Base-by-base conservation (phyloP, 2,797 vertebrate genomes). In the Sebastes minor region DNA sequence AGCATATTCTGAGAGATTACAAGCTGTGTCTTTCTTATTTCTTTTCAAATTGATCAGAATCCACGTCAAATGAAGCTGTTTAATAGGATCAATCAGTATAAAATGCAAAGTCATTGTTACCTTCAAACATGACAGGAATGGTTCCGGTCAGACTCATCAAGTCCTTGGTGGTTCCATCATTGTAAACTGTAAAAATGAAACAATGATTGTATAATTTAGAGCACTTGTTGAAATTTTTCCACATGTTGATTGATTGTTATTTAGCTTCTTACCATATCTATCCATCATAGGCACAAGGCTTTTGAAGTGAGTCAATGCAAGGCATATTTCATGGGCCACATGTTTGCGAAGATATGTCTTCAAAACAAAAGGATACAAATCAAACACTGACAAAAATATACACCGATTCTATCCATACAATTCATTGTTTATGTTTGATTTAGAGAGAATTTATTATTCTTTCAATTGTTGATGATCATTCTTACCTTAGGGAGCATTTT, bases 91-190 rank as follows among this genome's bases (percentile, higher is more conserved):
- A 74, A 38, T 1, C 2, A 28, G n/a, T 35, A 56, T 4, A 33
- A 81, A 78, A 25, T 16, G 55, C 8, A 71, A 61, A 70, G 23
- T 42, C 0, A 16, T 14, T 22, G 10, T 88, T 91, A 98, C 98
- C 96, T 88, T 90, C 82, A 85, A 93, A 96, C 73, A 83, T 68
- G 83, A 96, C 95, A 69, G 96, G 95, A 88, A 99, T 95, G 46
- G 97, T 98, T 92, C 98, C 98, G 7, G 90, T 95, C 63, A 99
- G 95, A 90, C 95, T 97, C 95, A 98, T 96, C 89, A 99, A 87
- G 78, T 95, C 88, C 62, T 96, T 97, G 52, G 89, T 93, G 59
- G 92, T 95, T 74, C 98, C 98, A 76, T 99, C 96, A 18, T 97
- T 98, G 94, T 98, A 99, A 90, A 98, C 98, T 99, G 89, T 74